These are phyloP conservation scores for Amiota communis DNA, from an alignment of 2,888 invertebrate species.

Conservation along the genomic window DNA sequence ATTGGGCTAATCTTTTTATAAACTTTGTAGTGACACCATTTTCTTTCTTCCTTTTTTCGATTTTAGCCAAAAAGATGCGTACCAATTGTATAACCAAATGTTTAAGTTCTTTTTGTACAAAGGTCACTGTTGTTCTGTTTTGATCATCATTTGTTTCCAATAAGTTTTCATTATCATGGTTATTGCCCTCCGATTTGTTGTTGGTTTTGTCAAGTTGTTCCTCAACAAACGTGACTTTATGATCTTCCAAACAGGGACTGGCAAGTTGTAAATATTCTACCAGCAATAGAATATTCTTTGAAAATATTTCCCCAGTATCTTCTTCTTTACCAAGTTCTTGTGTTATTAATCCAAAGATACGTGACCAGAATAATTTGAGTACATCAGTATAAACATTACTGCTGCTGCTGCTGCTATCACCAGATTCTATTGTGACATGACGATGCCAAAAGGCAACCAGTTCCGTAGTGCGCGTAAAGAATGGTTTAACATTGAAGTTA, in stretches of 20 bases:
- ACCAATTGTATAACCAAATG: slow-evolving; percentile 62
- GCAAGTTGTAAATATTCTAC: slow-evolving; percentile 64
- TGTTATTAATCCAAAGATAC: slow-evolving; percentile 57
- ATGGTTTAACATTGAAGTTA: slow-evolving; percentile 64
- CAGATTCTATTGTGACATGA: slow-evolving; percentile 29
- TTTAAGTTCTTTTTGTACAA: slow-evolving; percentile 65
- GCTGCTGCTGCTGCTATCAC: not conserved
- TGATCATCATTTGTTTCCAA: slow-evolving; percentile 31
- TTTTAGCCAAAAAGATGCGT: slow-evolving; percentile 76
- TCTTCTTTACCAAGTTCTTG: slow-evolving; percentile 49
- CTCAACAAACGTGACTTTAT: slow-evolving; percentile 76
- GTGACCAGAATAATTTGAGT: slow-evolving; percentile 66
- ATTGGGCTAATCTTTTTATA: slow-evolving; percentile 74
- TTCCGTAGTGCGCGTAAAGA: slow-evolving; percentile 75
- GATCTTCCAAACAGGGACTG: slow-evolving; percentile 72
- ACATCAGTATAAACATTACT: slow-evolving; percentile 53
- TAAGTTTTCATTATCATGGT: not conserved
- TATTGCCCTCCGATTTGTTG: not conserved
- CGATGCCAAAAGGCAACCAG: slow-evolving; percentile 77
- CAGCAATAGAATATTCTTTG: slow-evolving; percentile 74
- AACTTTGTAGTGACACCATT: slow-evolving; percentile 68
- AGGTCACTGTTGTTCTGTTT: slow-evolving; percentile 49
- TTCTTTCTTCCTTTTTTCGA: slow-evolving; percentile 71
- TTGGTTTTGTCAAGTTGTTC: slow-evolving; percentile 38
- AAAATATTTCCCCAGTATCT: slow-evolving; percentile 53